A percentile compares a stretch with the other conserved stretches of the same genome.
These are phyloP conservation scores for Phania funesta DNA, from an alignment of 2,888 invertebrate genomes.

Conservation along the genomic window DNA sequence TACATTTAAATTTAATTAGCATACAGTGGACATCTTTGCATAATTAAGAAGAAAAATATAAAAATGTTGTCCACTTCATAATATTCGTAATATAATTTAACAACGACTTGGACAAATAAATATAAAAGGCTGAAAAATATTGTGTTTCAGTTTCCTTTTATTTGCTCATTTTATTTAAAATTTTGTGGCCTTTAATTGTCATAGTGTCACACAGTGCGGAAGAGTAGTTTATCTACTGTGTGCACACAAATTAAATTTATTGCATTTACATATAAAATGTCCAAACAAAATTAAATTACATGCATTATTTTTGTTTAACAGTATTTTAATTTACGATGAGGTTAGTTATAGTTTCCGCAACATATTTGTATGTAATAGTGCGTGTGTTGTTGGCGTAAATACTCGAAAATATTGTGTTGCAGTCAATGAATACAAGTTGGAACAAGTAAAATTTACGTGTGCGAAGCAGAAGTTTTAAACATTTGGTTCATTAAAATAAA, in stretches of 20 bases:
- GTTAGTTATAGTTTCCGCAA: constrained; percentile 4
- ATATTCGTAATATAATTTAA: too few species aligned
- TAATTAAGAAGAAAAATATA: neutral
- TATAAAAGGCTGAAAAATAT: too few species aligned
- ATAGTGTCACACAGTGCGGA: neutral
- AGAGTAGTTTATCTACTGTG: neutral
- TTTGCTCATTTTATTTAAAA: too few species aligned
- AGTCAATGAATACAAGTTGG: constrained; percentile 4
- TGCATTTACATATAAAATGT: constrained; percentile 14
- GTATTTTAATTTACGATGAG: constrained; percentile 45
- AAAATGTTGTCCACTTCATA: too few species aligned
- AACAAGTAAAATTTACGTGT: neutral
- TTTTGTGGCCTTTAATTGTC: neutral
- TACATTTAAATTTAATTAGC: neutral
- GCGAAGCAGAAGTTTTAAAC: neutral
- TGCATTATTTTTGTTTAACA: constrained; percentile 24
- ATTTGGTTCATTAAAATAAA: neutral
- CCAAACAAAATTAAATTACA: constrained; percentile 16
- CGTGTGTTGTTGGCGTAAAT: neutral
- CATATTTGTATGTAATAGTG: neutral
- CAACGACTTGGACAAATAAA: too few species aligned
- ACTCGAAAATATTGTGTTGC: neutral
- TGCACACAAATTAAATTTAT: constrained; percentile 5
- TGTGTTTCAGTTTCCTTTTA: too few species aligned
- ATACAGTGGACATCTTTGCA: neutral